Percentiles rank a stretch among this genome's conserved stretches.
Evolutionary conservation across 35 echinoderm and acorn worm genomes (phyloP).

Genomic region (Ptychodera flava): DNA sequence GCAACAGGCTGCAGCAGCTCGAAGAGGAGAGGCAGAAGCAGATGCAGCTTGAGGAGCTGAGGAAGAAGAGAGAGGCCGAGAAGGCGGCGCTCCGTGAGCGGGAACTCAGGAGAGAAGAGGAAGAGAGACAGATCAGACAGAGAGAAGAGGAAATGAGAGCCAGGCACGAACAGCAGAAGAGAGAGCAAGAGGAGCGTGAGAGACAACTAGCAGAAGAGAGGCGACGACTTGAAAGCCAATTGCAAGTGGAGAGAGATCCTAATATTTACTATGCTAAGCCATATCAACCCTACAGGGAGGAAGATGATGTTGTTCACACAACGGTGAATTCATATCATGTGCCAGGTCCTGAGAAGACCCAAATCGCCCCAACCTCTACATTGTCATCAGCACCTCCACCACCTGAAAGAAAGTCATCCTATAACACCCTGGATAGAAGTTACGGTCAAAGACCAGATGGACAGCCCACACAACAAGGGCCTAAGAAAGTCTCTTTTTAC

Average conservation of each 20-base stretch:
- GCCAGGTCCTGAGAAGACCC: slow-evolving; percentile 41
- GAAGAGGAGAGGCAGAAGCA: slow-evolving; percentile 43
- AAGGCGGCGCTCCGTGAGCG: not conserved
- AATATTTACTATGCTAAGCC: not conserved
- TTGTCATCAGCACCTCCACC: not conserved
- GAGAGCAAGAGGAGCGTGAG: slow-evolving; percentile 8
- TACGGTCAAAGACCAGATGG: not conserved
- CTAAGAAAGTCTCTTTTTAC: not conserved
- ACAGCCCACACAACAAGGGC: not conserved
- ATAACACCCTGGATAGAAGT: not conserved
- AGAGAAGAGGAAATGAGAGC: not conserved
- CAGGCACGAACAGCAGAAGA: slow-evolving; percentile 34
- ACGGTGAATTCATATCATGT: slow-evolving; percentile 52
- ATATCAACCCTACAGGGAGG: not conserved
- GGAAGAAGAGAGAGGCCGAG: slow-evolving; percentile 63
- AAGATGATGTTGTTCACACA: slow-evolving; percentile 31
- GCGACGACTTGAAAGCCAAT: slow-evolving; percentile 60
- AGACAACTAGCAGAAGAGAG: slow-evolving; percentile 9
- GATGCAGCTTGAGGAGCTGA: slow-evolving; percentile 65
- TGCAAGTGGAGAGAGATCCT: slow-evolving; percentile 10
- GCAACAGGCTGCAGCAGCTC: slow-evolving; percentile 6
- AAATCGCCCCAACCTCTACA: slow-evolving; percentile 11
- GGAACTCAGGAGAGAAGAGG: slow-evolving; percentile 11
- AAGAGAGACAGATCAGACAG: not conserved
- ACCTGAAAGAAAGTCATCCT: not conserved